Percentiles rank a stretch among this genome's conserved stretches.
Evolutionary conservation across 2,888 invertebrate genomes (phyloP).

Genomic region (Megalurothrips usitatus): DNA sequence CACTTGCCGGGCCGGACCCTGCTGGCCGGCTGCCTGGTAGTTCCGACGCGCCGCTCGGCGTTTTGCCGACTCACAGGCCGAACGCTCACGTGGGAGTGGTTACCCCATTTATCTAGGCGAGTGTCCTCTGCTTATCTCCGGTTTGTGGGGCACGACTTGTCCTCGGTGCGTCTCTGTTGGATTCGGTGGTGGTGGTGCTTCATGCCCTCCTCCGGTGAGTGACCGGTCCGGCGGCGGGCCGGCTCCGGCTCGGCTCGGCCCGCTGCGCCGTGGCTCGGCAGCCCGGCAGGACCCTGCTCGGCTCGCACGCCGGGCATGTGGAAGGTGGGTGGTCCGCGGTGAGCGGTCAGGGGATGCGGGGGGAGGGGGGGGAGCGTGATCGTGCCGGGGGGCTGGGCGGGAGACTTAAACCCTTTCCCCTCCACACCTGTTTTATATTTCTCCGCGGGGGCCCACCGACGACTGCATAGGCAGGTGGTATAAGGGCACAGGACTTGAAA

Average conservation of each 20-base stretch:
- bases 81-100: too few species aligned
- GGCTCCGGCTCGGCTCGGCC: not conserved
- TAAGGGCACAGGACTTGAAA: not conserved
- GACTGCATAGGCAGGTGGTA: not conserved
- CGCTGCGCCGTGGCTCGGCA: not conserved
- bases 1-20: not conserved
- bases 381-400: constrained; percentile 3
- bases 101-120: too few species aligned
- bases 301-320: not conserved
- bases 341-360: not conserved
- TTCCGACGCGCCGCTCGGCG: too few species aligned
- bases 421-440: not conserved
- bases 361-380: not conserved
- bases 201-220: too few species aligned
- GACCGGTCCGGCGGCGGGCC: too few species aligned
- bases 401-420: constrained; percentile 1
- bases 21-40: not conserved
- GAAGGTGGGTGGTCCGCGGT: not conserved
- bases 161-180: too few species aligned
- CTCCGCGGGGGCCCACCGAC: not conserved
- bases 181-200: too few species aligned
- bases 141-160: too few species aligned
- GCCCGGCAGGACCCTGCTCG: not conserved
- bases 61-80: too few species aligned
- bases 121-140: too few species aligned